Percentiles rank a stretch among this genome's conserved stretches.
Evolutionary conservation across 2,113 vertebrate species (phyloP).

Genomic region (Gobio gobio): DNA sequence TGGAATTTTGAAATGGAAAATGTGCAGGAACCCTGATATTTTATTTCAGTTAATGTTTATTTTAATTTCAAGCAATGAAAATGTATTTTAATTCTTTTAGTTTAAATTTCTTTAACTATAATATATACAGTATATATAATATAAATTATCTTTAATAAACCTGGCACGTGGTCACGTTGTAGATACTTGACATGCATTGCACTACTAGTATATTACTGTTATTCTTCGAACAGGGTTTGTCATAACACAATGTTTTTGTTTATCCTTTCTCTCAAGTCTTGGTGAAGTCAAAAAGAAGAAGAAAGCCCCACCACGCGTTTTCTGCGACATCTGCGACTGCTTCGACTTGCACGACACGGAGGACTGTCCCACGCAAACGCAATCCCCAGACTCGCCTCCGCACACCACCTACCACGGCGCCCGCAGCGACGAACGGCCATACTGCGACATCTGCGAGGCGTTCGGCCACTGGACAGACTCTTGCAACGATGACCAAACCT

Average conservation of each 20-base stretch:
- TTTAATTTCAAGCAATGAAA: too few species aligned
- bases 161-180: not conserved
- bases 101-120: too few species aligned
- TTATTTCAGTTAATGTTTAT: not conserved
- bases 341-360: slow-evolving; percentile 96
- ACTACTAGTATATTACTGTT: not conserved
- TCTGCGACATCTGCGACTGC: slow-evolving; percentile 97
- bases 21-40: too few species aligned
- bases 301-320: slow-evolving; percentile 86
- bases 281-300: slow-evolving; percentile 79
- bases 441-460: slow-evolving; percentile 94
- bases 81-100: too few species aligned
- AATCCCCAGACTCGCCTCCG: slow-evolving; percentile 86
- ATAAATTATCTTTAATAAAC: not conserved
- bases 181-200: not conserved
- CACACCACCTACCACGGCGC: slow-evolving; percentile 89
- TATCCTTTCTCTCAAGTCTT: slow-evolving; percentile 31
- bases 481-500: slow-evolving; percentile 96
- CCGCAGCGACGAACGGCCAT: slow-evolving; percentile 84
- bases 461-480: slow-evolving; percentile 91
- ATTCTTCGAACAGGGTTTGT: not conserved
- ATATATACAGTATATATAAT: too few species aligned
- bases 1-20: too few species aligned
- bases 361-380: slow-evolving; percentile 94
- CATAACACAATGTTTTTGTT: not conserved